Conservation (phyloP, 2,113 vertebrate genomes). For the Pogonocichla stellata region DNA sequence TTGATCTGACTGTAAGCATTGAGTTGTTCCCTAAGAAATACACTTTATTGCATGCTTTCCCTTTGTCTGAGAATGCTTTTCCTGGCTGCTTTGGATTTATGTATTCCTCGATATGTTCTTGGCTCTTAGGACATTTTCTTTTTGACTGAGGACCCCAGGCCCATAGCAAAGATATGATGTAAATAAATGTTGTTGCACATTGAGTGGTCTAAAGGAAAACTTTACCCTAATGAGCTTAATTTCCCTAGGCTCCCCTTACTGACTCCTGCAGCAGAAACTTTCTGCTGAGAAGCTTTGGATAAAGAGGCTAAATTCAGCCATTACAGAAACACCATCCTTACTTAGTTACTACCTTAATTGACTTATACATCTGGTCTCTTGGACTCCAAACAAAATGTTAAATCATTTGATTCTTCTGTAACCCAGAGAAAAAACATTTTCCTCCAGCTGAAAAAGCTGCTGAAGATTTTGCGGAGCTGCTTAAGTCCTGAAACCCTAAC, state of each 20-base stretch:
- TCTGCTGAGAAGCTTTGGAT: neutral
- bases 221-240: constrained; percentile 31
- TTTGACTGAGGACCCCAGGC: neutral
- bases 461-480: neutral
- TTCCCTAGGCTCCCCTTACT: constrained; percentile 17
- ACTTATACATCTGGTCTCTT: constrained; percentile 18
- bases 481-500: neutral
- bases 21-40: neutral
- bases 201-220: neutral
- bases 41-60: neutral
- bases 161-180: neutral
- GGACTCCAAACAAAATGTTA: neutral
- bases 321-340: constrained; percentile 7
- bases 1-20: neutral
- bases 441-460: neutral
- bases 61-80: neutral
- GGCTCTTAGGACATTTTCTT: neutral
- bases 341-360: constrained; percentile 23
- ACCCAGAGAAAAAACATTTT: neutral
- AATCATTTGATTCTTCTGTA: neutral
- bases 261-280: constrained; percentile 2
- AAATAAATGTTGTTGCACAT: neutral
- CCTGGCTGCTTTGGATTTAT: neutral
- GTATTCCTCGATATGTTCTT: neutral
- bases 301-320: neutral